These are phyloP conservation scores for Ctenopoma multispine DNA, from an alignment of 2,797 vertebrate genomes.

Conservation along the genomic window DNA sequence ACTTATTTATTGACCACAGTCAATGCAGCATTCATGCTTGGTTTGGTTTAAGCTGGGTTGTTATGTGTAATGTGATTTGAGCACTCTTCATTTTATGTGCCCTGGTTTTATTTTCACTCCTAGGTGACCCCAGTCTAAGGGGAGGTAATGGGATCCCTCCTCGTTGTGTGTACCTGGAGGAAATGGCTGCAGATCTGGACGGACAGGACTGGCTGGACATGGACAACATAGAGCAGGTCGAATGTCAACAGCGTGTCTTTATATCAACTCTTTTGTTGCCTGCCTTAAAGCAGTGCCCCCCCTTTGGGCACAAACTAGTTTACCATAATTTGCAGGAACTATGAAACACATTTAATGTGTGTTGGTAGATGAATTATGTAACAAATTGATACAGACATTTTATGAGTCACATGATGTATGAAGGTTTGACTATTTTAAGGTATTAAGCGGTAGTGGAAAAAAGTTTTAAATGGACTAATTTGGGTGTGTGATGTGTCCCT, in stretches of 20 bases:
- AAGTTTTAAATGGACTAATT: constrained; percentile 5
- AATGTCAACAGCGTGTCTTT: constrained; percentile 16
- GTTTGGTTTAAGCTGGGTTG: not conserved
- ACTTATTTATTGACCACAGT: not conserved
- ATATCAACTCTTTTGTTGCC: constrained; percentile 4
- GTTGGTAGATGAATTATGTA: not conserved
- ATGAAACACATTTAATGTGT: not conserved
- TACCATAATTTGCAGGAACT: not conserved
- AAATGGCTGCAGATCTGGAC: constrained; percentile 94
- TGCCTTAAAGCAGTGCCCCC: not conserved
- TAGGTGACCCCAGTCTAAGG: constrained; percentile 95
- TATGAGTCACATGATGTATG: not conserved
- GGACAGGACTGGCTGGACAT: constrained; percentile 99
- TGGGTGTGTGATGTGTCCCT: constrained; percentile 23
- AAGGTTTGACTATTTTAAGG: not conserved
- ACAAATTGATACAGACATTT: not conserved
- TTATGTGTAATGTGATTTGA: constrained; percentile 1
- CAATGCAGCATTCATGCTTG: not conserved
- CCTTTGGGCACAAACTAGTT: not conserved
- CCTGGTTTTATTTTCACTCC: constrained; percentile 9
- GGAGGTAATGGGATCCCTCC: constrained; percentile 95
- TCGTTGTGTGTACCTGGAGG: constrained; percentile 95
- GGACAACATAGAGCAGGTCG: constrained; percentile 96
- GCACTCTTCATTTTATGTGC: constrained; percentile 17
- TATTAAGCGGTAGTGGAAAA: not conserved